Evolutionary conservation across 2,888 invertebrate genomes (phyloP).

Genomic region (Melitaea athalia): DNA sequence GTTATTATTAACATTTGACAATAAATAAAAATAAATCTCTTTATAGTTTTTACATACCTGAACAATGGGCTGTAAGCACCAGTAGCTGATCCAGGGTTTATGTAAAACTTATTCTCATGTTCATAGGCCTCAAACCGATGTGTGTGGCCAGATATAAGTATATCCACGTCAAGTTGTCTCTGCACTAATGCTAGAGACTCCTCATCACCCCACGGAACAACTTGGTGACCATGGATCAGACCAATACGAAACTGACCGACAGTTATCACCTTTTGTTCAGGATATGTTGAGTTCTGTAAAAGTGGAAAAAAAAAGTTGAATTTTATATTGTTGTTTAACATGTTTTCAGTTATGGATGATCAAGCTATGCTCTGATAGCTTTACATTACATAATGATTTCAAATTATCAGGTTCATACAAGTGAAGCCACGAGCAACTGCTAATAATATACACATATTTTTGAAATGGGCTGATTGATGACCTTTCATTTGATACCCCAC

Average conservation of each 20-base stretch:
- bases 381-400: no score
- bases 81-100: constrained; percentile 99
- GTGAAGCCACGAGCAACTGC: no score
- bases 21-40: no score
- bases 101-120: constrained; percentile 99
- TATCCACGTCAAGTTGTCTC: constrained; percentile 98
- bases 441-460: no score
- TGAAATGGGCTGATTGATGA: no score
- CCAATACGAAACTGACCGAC: constrained; percentile 99
- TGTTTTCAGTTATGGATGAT: no score
- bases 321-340: no score
- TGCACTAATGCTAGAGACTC: constrained; percentile 96
- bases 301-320: no score
- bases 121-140: constrained; percentile 99
- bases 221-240: constrained; percentile 98
- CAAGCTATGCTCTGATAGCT: no score
- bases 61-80: constrained; percentile 98
- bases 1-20: no score
- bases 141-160: constrained; percentile 98
- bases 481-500: no score
- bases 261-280: constrained; percentile 99
- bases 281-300: constrained; percentile 92
- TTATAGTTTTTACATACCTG: constrained; percentile 80
- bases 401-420: no score
- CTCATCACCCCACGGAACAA: constrained; percentile 98